A percentile compares a stretch with the other conserved stretches of the same genome.
phyloP scores from a whole-genome alignment of 2,113 vertebrate species.

The Centropristis striata region DNA sequence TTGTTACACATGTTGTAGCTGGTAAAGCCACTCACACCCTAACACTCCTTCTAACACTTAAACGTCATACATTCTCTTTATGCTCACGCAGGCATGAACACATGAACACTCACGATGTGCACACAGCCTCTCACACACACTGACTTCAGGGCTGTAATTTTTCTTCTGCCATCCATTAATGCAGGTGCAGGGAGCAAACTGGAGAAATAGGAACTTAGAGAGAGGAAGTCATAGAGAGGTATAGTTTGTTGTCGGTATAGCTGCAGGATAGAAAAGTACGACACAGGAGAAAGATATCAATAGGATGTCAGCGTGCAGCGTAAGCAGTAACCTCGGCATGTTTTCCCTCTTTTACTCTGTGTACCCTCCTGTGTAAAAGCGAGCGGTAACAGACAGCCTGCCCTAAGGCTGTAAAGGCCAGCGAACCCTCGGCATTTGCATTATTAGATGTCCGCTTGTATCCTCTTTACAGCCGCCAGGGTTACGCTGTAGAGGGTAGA shows the following conservation, averaged over 20 bases:
- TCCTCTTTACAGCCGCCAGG: constrained; percentile 69
- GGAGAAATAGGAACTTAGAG: constrained; percentile 32
- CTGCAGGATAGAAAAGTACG: constrained; percentile 45
- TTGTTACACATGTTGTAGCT: constrained; percentile 57
- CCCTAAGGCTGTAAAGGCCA: constrained; percentile 65
- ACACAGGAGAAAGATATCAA: constrained; percentile 17
- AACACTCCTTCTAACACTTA: constrained; percentile 41
- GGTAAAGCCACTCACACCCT: constrained; percentile 39
- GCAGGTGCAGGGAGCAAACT: constrained; percentile 49
- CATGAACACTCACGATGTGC: constrained; percentile 1
- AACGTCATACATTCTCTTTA: constrained; percentile 41
- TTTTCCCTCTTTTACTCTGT: background rate
- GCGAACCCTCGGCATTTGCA: constrained; percentile 71
- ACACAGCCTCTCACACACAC: constrained; percentile 18
- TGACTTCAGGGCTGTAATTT: constrained; percentile 58
- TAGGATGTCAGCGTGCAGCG: background rate
- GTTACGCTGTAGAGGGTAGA: constrained; percentile 45
- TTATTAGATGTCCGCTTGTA: constrained; percentile 73
- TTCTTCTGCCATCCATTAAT: constrained; percentile 66
- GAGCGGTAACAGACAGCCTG: constrained; percentile 52
- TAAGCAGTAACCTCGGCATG: background rate
- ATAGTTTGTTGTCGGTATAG: constrained; percentile 15
- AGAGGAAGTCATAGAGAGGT: constrained; percentile 34
- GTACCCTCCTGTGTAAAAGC: constrained; percentile 24
- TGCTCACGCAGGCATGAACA: constrained; percentile 25